Base-by-base conservation (phyloP, 2,888 invertebrate genomes). In the Volucella inanis region DNA sequence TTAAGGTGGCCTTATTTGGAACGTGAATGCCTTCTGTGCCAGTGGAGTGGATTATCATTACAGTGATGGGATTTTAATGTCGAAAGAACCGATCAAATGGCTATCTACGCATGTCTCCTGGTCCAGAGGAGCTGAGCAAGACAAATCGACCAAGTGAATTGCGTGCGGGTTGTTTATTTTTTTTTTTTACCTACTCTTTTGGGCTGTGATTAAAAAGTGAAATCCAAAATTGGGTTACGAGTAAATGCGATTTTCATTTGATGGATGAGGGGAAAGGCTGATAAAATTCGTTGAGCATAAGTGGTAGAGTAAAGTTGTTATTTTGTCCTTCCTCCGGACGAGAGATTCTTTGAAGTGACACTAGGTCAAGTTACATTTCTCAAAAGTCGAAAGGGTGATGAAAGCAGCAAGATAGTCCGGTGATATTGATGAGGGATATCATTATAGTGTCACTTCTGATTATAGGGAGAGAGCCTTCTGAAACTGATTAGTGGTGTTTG, bases 1-100 rank as follows among this genome's bases (percentile, higher is more conserved):
- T 41, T 52, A 54, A 70, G 57, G 43, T 85, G 75, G 76, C 80
- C 84, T 80, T 67, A 80, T 71, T 84, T 76, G 75, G 55, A 65
- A 71, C 71, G 71, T 62, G 64, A 75, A 52, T 78, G 38, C 11
- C 18, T 43, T 45, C 9, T 45, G 10, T 55, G 78, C 72, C 31
- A 31, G 65, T 39, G 45, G 41, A 54, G 15, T 68, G 31, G 68
- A 55, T 70, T 64, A 75, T 62, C 49, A 41, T 14, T 8, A 39
- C 14, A 52, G 41, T 74, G 47, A 57, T 55, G 54, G 47, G 22
- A 62, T 54, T 68, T 75, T 38, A 61, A 57, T 70, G 62, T 45
- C 31, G 45, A 9, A 8, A 41, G 55, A 39, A 45, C 18, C 18
- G n/a, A 62, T 57, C 39, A 68, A 52, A 4, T 61, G 15, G 15